These are phyloP conservation scores for Theristus sp. DNA, from an alignment of 2,888 invertebrate genomes.

Conservation along the genomic window DNA sequence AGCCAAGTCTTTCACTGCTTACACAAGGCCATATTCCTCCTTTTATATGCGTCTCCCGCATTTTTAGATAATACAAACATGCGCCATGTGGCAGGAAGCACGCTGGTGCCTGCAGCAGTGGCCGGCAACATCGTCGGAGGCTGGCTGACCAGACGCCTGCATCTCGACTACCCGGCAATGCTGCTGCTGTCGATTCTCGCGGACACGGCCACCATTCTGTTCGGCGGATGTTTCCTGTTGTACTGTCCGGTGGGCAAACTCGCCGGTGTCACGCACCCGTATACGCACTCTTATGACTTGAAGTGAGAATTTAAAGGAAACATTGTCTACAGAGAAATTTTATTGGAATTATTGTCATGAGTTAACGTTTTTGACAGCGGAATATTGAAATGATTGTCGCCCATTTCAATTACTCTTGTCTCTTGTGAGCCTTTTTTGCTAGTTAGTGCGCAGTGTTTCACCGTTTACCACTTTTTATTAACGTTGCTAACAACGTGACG, in stretches of 20 bases:
- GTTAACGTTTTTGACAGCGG: neutral
- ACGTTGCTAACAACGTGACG: no score
- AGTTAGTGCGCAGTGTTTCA: no score
- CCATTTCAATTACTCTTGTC: no score
- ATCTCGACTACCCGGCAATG: neutral
- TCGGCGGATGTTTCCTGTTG: neutral
- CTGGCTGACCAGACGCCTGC: neutral
- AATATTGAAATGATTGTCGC: neutral
- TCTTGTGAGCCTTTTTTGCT: no score
- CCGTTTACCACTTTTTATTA: no score
- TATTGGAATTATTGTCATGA: neutral
- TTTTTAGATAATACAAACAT: no score
- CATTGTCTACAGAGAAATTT: no score
- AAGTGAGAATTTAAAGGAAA: no score
- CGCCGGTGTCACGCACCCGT: neutral
- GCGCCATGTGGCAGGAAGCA: neutral
- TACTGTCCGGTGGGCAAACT: neutral
- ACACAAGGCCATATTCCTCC: no score
- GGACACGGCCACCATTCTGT: neutral
- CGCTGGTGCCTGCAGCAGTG: neutral
- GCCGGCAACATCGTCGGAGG: neutral
- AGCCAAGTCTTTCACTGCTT: no score
- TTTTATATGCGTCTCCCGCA: no score
- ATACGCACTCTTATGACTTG: no score
- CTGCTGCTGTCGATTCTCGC: neutral